Evolutionary conservation across 2,888 invertebrate genomes (phyloP).

Genomic region (Sarcophaga carnaria): DNA sequence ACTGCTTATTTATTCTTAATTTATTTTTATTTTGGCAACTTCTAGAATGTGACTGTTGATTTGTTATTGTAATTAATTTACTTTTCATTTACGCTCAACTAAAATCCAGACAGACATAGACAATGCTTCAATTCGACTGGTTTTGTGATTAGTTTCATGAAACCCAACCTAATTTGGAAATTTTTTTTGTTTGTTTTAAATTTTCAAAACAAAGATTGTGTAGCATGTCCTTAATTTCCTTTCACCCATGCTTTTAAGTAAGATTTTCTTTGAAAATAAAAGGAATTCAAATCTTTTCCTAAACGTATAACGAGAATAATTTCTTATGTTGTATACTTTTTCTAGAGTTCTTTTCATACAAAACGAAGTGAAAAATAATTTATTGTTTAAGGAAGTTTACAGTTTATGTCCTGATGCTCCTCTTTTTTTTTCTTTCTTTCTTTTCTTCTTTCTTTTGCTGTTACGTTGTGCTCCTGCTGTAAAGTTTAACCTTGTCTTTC

Average conservation of each 20-base stretch:
- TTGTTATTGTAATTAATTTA: no score
- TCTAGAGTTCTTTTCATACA: conserved; percentile 1
- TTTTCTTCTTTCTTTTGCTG: no score
- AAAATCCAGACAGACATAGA: no score
- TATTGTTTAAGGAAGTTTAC: conserved; percentile 66
- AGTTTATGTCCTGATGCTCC: conserved; percentile 34
- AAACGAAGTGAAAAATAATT: conserved; percentile 54
- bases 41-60: no score
- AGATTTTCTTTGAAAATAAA: conserved; percentile 8
- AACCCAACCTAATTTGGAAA: no score
- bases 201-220: no score
- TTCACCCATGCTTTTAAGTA: conserved; percentile 17
- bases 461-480: neutral
- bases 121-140: no score
- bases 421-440: neutral
- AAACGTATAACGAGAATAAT: conserved; percentile 45
- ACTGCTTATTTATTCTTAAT: no score
- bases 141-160: no score
- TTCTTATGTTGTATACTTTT: conserved; percentile 36
- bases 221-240: neutral
- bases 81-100: no score
- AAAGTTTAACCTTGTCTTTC: conserved; percentile 20
- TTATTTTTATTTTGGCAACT: no score
- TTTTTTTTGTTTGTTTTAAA: no score
- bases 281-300: conserved; percentile 9